These are phyloP conservation scores for Oligia fasciuncula DNA, from an alignment of 2,888 invertebrate genomes.

Conservation along the genomic window DNA sequence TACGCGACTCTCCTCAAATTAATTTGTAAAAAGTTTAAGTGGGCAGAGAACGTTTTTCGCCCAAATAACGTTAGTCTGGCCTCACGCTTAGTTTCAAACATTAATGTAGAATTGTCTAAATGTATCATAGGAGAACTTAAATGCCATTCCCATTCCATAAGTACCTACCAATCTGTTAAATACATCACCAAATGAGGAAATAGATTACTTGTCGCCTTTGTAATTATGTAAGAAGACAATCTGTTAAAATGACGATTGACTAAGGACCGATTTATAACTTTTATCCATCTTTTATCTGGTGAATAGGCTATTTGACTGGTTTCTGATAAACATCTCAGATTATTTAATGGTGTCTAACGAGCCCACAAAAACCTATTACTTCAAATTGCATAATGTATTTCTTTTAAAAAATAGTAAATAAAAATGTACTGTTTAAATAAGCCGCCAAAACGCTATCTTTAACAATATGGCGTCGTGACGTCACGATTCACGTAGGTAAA, in stretches of 20 bases:
- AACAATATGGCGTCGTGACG: too few relatives aligned
- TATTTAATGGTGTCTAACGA: too few relatives aligned
- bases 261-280: too few relatives aligned
- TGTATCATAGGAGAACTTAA: not conserved
- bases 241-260: constrained; percentile 7
- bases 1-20: not conserved
- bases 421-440: too few relatives aligned
- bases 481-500: too few relatives aligned
- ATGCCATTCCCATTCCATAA: not conserved
- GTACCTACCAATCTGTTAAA: not conserved
- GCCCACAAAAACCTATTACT: too few relatives aligned
- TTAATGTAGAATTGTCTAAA: not conserved
- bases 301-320: too few relatives aligned
- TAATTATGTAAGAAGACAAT: constrained; percentile 22
- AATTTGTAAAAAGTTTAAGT: not conserved
- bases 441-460: too few relatives aligned
- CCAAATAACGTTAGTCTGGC: not conserved
- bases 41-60: not conserved
- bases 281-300: too few relatives aligned
- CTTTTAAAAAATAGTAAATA: too few relatives aligned
- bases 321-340: too few relatives aligned
- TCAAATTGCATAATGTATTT: too few relatives aligned
- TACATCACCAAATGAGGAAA: not conserved
- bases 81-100: not conserved
- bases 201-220: not conserved